Base-by-base conservation (phyloP, 2,113 vertebrate species). In the Pithys albifrons region DNA sequence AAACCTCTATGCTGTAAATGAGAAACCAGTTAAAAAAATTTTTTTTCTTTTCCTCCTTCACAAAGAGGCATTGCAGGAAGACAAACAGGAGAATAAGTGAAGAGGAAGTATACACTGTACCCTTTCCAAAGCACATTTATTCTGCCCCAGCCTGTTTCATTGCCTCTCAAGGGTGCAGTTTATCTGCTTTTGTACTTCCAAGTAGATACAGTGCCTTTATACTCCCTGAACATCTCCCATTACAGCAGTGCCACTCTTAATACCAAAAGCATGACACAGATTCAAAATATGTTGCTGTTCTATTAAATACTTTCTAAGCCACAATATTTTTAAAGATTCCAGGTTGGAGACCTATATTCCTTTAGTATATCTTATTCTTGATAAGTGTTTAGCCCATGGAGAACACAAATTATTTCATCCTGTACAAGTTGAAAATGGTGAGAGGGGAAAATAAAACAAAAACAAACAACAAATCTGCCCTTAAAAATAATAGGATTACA, bases 41-140 rank as follows among this genome's bases (percentile, higher is more conserved):
- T 46, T 0, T 24, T 48, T 54, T 45, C 25, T 41, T 3, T 8
- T 27, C 12, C 4, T 76, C 22, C 17, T 66, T 74, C 31, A 55
- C 24, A 25, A 78, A 59, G 14, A 51, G 20, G 19, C 19, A 45
- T 10, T 82, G 45, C 35, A 62, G 61, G 66, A 89, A 94, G 70
- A 95, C 46, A 69, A 88, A 83, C 4, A 6, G 17, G 13, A 85
- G 28, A 62, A 72, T 35, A 31, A 89, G 45, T 33, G 55, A 75
- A 14, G 37, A 31, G n/a, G n/a, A 89, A 81, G 28, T 7, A 22
- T 46, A n/a, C 18, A 24, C 58, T 61, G 31, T 48, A 88, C 29
- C 28, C 27, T 67, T 94, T 90, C 46, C 79, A 93, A 95, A 88
- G 55, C 18, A 33, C 64, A 92, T 66, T 85, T 97, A 85, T 83